These are phyloP conservation scores for Opisthograptis luteolata DNA, from an alignment of 2,888 invertebrate species.

Conservation along the genomic window DNA sequence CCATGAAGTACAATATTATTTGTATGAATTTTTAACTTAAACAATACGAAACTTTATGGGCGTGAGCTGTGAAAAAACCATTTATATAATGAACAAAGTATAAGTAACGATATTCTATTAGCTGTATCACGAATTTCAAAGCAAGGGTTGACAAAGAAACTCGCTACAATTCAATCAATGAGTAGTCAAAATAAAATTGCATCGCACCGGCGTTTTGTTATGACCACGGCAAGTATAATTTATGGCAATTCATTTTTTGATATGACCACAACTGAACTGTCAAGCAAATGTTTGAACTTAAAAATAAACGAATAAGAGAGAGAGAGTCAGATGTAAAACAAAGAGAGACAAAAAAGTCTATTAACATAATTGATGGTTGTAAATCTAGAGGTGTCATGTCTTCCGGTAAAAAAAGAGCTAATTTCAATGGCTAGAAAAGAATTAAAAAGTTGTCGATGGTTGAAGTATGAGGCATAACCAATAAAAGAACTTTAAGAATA, in stretches of 20 bases:
- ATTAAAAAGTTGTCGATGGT: constrained; percentile 50
- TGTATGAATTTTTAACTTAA: no score
- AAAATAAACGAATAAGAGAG: constrained; percentile 36
- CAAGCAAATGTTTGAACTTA: constrained; percentile 9
- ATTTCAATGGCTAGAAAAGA: constrained; percentile 37
- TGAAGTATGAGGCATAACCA: constrained; percentile 42
- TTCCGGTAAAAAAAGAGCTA: constrained; percentile 64
- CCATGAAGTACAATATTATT: no score
- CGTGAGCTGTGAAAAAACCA: no score
- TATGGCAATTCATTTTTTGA: background rate
- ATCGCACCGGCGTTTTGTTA: no score
- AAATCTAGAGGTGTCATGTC: constrained; percentile 72
- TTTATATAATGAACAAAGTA: no score
- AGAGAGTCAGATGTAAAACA: constrained; percentile 34
- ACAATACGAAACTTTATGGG: no score
- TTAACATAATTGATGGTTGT: constrained; percentile 72
- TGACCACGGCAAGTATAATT: no score
- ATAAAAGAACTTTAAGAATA: constrained; percentile 33
- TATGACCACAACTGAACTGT: constrained; percentile 17
- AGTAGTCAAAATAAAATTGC: no score
- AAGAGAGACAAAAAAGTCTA: constrained; percentile 55
- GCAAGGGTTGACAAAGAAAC: no score
- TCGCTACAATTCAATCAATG: no score
- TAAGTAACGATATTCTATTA: no score
- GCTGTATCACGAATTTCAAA: no score